Percentiles rank a stretch among this genome's conserved stretches.
Conservation (phyloP, 2,888 invertebrate genomes). For the Drosophila flavopinicola region DNA sequence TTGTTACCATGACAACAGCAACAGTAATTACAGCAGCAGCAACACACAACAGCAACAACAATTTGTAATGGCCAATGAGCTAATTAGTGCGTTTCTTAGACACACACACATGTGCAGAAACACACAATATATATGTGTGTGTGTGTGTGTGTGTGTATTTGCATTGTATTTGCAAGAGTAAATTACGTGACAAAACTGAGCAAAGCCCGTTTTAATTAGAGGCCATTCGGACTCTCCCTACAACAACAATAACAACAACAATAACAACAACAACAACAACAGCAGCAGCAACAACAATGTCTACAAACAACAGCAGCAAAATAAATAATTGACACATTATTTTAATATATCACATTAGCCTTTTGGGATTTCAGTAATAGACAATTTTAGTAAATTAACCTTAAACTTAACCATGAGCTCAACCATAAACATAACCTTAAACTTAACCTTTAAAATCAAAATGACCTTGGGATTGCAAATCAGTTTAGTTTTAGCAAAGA, state of each 20-base stretch:
- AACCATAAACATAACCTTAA: too few species aligned
- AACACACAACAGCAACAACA: slow-evolving; percentile 23
- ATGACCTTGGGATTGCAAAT: not conserved
- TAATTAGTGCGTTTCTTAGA: slow-evolving; percentile 60
- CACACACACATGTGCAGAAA: slow-evolving; percentile 5
- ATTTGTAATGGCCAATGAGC: slow-evolving; percentile 44
- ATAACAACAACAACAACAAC: not conserved
- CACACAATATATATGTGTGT: not conserved
- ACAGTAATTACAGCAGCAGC: slow-evolving; percentile 36
- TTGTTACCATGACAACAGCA: slow-evolving; percentile 46
- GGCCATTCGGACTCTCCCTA: slow-evolving; percentile 18
- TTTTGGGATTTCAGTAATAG: too few species aligned
- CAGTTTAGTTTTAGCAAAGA: not conserved
- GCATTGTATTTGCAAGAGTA: slow-evolving; percentile 44
- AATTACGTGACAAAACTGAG: slow-evolving; percentile 53
- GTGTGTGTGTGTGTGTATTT: slow-evolving; percentile 7
- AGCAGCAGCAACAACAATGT: not conserved
- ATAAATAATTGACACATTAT: slow-evolving; percentile 7
- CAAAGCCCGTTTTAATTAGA: slow-evolving; percentile 53
- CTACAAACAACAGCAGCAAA: slow-evolving; percentile 9
- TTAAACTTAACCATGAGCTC: too few species aligned
- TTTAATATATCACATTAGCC: not conserved
- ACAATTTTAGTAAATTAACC: too few species aligned
- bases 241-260: not conserved
- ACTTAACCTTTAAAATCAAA: too few species aligned